These are phyloP conservation scores for Ephialtes manifestator DNA, from an alignment of 2,888 invertebrate species.

Conservation along the genomic window DNA sequence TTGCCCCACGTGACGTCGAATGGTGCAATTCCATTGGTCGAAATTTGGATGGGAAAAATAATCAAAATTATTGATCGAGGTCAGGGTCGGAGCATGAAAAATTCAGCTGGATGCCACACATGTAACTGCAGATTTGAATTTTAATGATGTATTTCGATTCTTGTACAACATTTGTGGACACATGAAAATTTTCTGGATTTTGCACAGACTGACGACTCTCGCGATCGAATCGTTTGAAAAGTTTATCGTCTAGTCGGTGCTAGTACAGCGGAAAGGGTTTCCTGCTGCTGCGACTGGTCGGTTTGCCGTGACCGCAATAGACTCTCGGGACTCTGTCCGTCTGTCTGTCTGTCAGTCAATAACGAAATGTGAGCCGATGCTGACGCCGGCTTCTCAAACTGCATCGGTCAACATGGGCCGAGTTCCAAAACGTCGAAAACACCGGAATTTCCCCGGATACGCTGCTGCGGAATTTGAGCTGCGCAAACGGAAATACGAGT, in stretches of 20 bases:
- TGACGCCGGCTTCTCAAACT: conserved; percentile 52
- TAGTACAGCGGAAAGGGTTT: conserved; percentile 16
- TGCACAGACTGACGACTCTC: neutral
- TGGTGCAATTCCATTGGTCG: too few relatives aligned
- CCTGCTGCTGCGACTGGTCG: neutral
- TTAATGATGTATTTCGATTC: neutral
- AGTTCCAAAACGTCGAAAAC: conserved; percentile 60
- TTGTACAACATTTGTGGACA: neutral
- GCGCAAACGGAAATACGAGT: conserved; percentile 53
- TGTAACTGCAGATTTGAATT: neutral
- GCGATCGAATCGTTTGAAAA: conserved; percentile 9
- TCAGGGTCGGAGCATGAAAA: too few relatives aligned
- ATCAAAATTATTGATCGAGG: too few relatives aligned
- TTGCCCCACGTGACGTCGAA: too few relatives aligned
- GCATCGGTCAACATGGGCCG: conserved; percentile 60
- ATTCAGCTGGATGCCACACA: neutral
- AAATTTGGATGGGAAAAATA: too few relatives aligned
- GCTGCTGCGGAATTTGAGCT: conserved; percentile 44
- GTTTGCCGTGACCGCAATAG: conserved; percentile 31
- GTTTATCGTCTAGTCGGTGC: conserved; percentile 21
- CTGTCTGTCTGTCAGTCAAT: conserved; percentile 56
- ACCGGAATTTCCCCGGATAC: conserved; percentile 14
- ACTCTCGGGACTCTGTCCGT: conserved; percentile 16
- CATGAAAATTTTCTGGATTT: neutral
- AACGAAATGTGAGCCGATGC: conserved; percentile 54